These are phyloP conservation scores for Hydrophis major DNA, from an alignment of 2,797 vertebrate genomes.

Conservation along the genomic window DNA sequence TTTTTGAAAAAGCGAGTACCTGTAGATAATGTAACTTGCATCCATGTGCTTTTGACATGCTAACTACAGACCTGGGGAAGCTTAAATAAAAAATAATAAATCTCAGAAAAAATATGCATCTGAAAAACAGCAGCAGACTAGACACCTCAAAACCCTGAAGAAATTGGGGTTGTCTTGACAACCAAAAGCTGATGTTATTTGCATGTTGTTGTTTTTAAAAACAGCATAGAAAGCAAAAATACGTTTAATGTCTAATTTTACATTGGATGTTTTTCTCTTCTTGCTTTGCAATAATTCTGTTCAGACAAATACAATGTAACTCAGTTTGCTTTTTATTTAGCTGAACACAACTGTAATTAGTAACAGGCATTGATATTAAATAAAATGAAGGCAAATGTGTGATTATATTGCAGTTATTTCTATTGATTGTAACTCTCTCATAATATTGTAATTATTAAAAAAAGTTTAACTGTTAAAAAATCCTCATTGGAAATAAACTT, in stretches of 20 bases:
- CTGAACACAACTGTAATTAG: slow-evolving; percentile 63
- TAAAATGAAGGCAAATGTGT: slow-evolving; percentile 60
- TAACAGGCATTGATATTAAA: slow-evolving; percentile 67
- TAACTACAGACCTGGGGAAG: background rate
- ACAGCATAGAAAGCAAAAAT: background rate
- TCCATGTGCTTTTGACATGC: background rate
- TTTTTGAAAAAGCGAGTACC: background rate
- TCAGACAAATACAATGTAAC: slow-evolving; percentile 47
- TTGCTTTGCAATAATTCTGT: slow-evolving; percentile 43
- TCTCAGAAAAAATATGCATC: background rate
- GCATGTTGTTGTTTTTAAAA: background rate
- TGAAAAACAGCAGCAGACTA: background rate
- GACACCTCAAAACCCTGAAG: background rate
- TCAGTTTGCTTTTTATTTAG: slow-evolving; percentile 70
- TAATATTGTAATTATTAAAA: slow-evolving; percentile 28
- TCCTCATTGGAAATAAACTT: slow-evolving; percentile 35
- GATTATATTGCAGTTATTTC: slow-evolving; percentile 47
- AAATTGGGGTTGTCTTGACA: background rate
- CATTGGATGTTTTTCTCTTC: slow-evolving; percentile 12
- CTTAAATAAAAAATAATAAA: background rate
- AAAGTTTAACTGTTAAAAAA: slow-evolving; percentile 53
- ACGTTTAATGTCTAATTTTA: background rate
- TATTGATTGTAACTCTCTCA: slow-evolving; percentile 43
- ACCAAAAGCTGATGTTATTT: background rate
- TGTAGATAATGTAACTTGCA: background rate